phyloP scores from a whole-genome alignment of 1,140 invertebrate genomes.

The Mizuhopecten yessoensis region DNA sequence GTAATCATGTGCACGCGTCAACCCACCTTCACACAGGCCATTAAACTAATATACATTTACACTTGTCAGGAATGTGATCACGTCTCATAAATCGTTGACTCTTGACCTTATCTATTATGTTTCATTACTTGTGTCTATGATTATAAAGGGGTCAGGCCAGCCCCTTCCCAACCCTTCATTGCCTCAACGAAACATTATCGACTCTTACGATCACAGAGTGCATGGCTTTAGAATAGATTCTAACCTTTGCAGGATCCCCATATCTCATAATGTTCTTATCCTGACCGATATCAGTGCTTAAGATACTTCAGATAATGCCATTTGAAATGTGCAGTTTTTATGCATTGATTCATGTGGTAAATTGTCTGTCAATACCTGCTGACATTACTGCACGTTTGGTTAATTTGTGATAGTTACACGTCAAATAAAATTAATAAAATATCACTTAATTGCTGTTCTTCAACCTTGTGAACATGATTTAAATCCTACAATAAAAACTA shows the following conservation, averaged over 20 bases:
- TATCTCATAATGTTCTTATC: background rate
- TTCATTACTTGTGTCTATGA: background rate
- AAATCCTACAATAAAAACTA: background rate
- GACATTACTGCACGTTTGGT: background rate
- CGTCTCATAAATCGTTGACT: background rate
- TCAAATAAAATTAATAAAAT: background rate
- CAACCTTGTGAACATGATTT: background rate
- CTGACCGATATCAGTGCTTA: background rate
- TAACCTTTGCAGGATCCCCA: background rate
- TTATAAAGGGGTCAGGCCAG: background rate
- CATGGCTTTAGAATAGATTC: background rate
- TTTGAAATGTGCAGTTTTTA: background rate
- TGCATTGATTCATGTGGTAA: background rate
- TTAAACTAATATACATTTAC: constrained; percentile 35
- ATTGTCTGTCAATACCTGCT: background rate
- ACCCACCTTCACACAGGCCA: background rate
- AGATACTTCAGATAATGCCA: background rate
- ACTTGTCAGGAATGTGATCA: constrained; percentile 32
- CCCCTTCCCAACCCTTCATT: background rate
- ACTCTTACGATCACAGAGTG: constrained; percentile 1
- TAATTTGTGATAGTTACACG: background rate
- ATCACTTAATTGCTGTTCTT: background rate
- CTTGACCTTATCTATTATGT: background rate
- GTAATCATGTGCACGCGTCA: background rate
- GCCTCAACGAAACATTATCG: constrained; percentile 23